A percentile compares a stretch with the other conserved stretches of the same genome.
phyloP scores from a whole-genome alignment of 2,888 invertebrate genomes.

The Amiota mariae region DNA sequence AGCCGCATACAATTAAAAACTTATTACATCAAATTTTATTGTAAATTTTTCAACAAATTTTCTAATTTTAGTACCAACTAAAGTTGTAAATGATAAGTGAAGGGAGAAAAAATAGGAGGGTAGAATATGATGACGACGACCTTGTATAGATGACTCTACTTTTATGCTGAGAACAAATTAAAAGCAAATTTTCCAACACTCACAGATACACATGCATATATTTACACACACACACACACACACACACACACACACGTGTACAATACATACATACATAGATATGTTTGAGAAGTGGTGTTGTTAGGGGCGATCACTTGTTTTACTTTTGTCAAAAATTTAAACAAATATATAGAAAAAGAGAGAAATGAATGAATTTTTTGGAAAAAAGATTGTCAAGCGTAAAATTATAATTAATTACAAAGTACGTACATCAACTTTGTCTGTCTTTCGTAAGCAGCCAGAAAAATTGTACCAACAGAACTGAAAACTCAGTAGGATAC shows the following conservation, averaged over 20 bases:
- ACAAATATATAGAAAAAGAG: background rate
- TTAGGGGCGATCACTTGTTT: background rate
- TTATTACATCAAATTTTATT: constrained; percentile 30
- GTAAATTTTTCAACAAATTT: constrained; percentile 13
- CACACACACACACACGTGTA: too few relatives aligned
- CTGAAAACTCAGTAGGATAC: too few relatives aligned
- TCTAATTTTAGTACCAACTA: background rate
- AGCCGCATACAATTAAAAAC: constrained; percentile 21
- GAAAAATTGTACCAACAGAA: too few relatives aligned
- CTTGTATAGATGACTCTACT: background rate
- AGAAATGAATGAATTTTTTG: too few relatives aligned
- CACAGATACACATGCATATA: too few relatives aligned
- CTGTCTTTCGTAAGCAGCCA: background rate
- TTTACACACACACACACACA: too few relatives aligned
- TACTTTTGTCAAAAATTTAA: background rate
- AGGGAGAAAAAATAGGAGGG: too few relatives aligned
- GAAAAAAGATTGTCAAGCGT: constrained; percentile 57
- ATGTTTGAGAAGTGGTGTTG: too few relatives aligned
- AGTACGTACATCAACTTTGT: constrained; percentile 37
- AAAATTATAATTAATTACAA: constrained; percentile 64
- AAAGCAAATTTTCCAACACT: constrained; percentile 43
- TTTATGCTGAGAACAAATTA: constrained; percentile 23
- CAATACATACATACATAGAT: too few relatives aligned
- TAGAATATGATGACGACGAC: background rate
- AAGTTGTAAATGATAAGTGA: background rate